These are phyloP conservation scores for Holcopasites calliopsidis DNA, from an alignment of 1,140 invertebrate species.

Conservation along the genomic window DNA sequence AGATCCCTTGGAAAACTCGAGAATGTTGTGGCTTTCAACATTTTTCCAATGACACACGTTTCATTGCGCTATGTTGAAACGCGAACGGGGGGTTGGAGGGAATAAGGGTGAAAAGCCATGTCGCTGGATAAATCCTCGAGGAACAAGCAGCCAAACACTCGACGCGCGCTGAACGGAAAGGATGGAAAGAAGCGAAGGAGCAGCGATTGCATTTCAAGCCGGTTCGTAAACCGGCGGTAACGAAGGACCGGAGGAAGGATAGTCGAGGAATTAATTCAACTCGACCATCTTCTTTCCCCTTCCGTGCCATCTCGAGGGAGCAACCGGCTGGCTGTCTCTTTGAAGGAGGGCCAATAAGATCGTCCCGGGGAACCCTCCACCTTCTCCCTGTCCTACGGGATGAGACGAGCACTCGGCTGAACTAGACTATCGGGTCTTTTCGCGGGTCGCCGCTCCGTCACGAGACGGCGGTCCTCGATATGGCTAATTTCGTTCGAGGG, in stretches of 20 bases:
- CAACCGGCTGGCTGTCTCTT: slow-evolving; percentile 47
- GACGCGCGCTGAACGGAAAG: background rate
- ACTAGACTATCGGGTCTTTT: slow-evolving; percentile 39
- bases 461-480: background rate
- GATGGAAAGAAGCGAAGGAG: slow-evolving; percentile 4
- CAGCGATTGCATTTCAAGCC: slow-evolving; percentile 37
- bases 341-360: slow-evolving; percentile 47
- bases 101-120: background rate
- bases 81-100: too few relatives aligned
- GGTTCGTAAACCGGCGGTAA: slow-evolving; percentile 26
- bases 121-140: slow-evolving; percentile 1
- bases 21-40: too few relatives aligned
- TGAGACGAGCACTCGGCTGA: slow-evolving; percentile 32
- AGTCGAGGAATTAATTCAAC: slow-evolving; percentile 45
- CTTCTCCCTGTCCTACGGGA: slow-evolving; percentile 35
- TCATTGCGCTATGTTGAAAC: too few relatives aligned
- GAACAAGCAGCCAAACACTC: slow-evolving; percentile 14
- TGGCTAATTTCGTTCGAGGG: slow-evolving; percentile 9
- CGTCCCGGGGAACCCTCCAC: slow-evolving; percentile 25
- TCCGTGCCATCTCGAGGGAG: slow-evolving; percentile 32
- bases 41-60: too few relatives aligned
- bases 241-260: slow-evolving; percentile 42
- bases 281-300: slow-evolving; percentile 40
- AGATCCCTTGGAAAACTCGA: too few relatives aligned
- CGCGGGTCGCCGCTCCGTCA: slow-evolving; percentile 1